Evolutionary conservation across 2,797 vertebrate species (phyloP), one percentile per base, ranked within the genome.

Genomic region (Coregonus ussuriensis): DNA sequence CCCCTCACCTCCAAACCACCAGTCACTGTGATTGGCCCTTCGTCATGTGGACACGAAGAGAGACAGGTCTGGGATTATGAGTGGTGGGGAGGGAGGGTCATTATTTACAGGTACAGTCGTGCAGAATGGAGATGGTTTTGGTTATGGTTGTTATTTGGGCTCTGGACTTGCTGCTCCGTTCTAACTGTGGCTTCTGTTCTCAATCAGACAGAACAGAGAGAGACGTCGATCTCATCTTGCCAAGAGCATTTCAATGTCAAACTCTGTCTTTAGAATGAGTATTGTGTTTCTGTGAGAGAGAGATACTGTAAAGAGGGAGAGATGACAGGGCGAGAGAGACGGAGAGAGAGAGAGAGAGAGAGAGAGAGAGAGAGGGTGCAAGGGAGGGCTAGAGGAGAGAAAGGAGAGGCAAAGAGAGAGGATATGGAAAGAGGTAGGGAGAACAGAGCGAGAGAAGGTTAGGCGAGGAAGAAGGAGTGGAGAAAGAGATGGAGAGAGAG

Each of bases 221-320:
- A 56, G 6, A 56, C 54, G 1, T 56, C 54, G 1, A n/a, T n/a
- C 54, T 56, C 18, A 18, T 18, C 54, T 18, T 56, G 54, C 18
- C 54, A 56, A 56, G 63, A 41, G 54, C 53, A 56, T 29, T 74
- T 31, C 13, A 67, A 18, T 53, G 41, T 74, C 73, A 31, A 18
- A 52, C 62, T 3, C 25, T 21, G 18, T 52, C 11, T 75, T 15
- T 62, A 7, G 35, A 6, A n/a, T 41, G 54, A 21, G 4, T 16
- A 5, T 74, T n/a, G n/a, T 6, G 35, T 37, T 14, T 37, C 18
- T 31, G 62, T 18, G 14, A 62, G 25, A 63, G 63, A 16, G 15
- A 33, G 74, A 14, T 2, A 35, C 7, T 15, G 4, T 6, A 13
- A 18, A 11, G 65, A 69, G 51, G 5, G 41, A 25, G 18, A 15